Evolutionary conservation across 1,140 invertebrate genomes (phyloP).

Genomic region (Alviniconcha marisindica): DNA sequence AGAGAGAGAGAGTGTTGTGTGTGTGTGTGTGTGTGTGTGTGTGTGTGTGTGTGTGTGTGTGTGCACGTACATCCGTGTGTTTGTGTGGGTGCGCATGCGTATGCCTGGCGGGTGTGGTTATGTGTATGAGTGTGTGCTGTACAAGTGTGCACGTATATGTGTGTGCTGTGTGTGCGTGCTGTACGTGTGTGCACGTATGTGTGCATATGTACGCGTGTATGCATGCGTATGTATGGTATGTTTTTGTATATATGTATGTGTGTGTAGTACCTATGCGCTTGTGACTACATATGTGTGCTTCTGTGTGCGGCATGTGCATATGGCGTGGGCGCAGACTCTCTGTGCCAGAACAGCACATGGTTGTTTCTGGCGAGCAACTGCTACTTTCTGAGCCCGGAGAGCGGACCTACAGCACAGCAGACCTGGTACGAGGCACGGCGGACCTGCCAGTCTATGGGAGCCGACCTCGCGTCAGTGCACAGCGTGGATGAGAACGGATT

Average conservation of each 20-base stretch:
- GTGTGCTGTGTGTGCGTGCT: slow-evolving; percentile 1
- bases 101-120: not conserved
- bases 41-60: slow-evolving; percentile 24
- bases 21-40: slow-evolving; percentile 22
- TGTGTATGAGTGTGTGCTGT: not conserved
- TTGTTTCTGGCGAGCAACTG: slow-evolving; percentile 46
- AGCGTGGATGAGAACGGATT: slow-evolving; percentile 51
- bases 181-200: slow-evolving; percentile 1
- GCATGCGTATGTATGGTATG: not conserved
- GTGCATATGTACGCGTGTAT: not conserved
- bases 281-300: not conserved
- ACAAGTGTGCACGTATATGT: not conserved
- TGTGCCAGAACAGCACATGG: slow-evolving; percentile 49
- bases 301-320: not conserved
- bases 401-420: slow-evolving; percentile 5
- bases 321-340: slow-evolving; percentile 14
- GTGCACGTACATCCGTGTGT: not conserved
- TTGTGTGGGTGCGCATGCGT: not conserved
- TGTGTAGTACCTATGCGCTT: not conserved
- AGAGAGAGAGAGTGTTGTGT: no score
- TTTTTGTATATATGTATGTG: slow-evolving; percentile 7
- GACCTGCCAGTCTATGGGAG: slow-evolving; percentile 46
- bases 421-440: slow-evolving; percentile 51
- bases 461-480: slow-evolving; percentile 52
- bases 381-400: slow-evolving; percentile 47